These are phyloP conservation scores for Naja naja DNA, from an alignment of 2,113 vertebrate species.

Conservation along the genomic window DNA sequence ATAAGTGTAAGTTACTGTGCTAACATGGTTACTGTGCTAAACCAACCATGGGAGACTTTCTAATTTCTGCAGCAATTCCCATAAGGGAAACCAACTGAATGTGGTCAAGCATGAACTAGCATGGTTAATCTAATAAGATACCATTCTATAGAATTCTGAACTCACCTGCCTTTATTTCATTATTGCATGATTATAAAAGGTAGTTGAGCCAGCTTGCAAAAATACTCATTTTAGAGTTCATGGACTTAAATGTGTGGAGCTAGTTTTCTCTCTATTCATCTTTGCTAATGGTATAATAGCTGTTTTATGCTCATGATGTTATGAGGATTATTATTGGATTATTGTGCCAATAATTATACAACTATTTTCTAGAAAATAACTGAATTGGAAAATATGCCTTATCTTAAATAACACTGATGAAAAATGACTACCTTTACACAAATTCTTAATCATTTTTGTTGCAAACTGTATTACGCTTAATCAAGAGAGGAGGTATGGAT, in stretches of 20 bases:
- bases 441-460: not conserved
- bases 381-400: not conserved
- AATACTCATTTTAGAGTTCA: not conserved
- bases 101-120: not conserved
- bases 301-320: not conserved
- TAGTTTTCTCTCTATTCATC: not conserved
- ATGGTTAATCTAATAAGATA: not conserved
- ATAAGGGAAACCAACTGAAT: not conserved
- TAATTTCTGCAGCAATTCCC: not conserved
- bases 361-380: conserved; percentile 4
- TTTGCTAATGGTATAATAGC: not conserved
- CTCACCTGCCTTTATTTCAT: not conserved
- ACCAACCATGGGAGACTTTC: not conserved
- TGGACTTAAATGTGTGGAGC: not conserved
- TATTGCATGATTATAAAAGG: not conserved
- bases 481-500: not conserved
- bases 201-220: not conserved
- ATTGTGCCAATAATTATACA: not conserved
- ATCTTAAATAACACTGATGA: not conserved
- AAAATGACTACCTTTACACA: not conserved
- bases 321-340: not conserved
- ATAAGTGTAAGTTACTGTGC: not conserved
- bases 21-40: not conserved
- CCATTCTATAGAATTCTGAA: not conserved
- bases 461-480: not conserved